These are phyloP conservation scores for Anarhynchus alexandrinus DNA, from an alignment of 2,113 vertebrate genomes.

Conservation along the genomic window DNA sequence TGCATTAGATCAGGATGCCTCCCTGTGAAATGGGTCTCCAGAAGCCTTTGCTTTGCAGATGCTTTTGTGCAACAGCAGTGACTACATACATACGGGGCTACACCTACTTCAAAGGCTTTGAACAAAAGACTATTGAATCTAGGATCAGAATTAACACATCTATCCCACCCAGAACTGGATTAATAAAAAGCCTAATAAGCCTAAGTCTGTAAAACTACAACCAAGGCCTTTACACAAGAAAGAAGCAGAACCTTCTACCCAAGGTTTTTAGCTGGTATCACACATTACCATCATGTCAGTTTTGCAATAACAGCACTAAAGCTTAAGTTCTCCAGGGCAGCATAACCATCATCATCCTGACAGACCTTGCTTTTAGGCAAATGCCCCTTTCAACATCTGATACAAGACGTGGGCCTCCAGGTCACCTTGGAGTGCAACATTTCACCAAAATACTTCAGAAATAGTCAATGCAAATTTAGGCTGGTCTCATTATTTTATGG, in stretches of 20 bases:
- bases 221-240: background rate
- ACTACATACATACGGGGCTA: background rate
- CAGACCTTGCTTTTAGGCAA: background rate
- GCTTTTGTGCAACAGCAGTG: background rate
- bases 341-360: background rate
- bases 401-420: background rate
- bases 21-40: background rate
- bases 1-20: background rate
- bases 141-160: background rate
- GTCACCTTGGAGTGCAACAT: background rate
- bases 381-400: background rate
- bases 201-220: background rate
- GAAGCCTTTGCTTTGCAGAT: background rate
- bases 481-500: background rate
- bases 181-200: background rate
- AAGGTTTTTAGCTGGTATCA: slow-evolving; percentile 6
- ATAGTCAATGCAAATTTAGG: background rate
- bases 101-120: background rate
- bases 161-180: background rate
- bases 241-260: background rate
- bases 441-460: background rate
- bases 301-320: background rate
- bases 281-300: background rate
- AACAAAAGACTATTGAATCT: background rate
- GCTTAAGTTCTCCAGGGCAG: background rate